Base-by-base conservation (phyloP, 2,888 invertebrate genomes). In the Smittia aterrima region DNA sequence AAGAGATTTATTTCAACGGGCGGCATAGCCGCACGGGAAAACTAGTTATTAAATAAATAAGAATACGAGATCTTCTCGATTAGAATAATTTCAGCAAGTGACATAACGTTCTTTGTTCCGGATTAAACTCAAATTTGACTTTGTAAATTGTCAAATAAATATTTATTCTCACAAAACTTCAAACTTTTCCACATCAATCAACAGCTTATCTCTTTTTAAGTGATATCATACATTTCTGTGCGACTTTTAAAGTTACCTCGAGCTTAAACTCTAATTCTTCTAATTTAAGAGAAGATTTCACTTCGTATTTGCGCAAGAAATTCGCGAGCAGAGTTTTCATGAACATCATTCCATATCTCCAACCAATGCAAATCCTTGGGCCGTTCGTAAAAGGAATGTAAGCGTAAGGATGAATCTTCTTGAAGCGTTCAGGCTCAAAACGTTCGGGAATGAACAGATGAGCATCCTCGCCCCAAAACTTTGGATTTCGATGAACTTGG, bases 391-490 rank as follows among this genome's bases (percentile, higher is more conserved):
- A 70, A 1, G 70, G 70, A 27, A 70, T 53, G 27, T 24, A 70
- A n/a, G 70, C 70, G 27, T 70, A 70, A 13, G 70, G 53, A 47
- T 47, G 53, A 25, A 70, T 53, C 16, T 70, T 70, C 1, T 27
- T 53, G 13, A 72, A 72, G n/a, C 58, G 0, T 24, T 72, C 72
- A 1, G 72, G 72, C 16, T 24, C 13, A 22, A 72, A 72, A 1
- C 72, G 58, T 32, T 72, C 72, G 0, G 72, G 72, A 1, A 58
- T 72, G 16, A 72, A 72, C 11, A 16, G 13, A 16, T 58, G 22
- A 11, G 62, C 72, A 62, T 72, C 72, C 0, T 72, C 72, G 22
- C 62, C 72, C 72, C 72, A 72, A 16, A 24, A 62, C 1, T 72
- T 41, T 58, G 20, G 20, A 16, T 25, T 22, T n/a, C 40, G 62